phyloP scores from a whole-genome alignment of 1,140 invertebrate species.

The Euglossa dilemma region DNA sequence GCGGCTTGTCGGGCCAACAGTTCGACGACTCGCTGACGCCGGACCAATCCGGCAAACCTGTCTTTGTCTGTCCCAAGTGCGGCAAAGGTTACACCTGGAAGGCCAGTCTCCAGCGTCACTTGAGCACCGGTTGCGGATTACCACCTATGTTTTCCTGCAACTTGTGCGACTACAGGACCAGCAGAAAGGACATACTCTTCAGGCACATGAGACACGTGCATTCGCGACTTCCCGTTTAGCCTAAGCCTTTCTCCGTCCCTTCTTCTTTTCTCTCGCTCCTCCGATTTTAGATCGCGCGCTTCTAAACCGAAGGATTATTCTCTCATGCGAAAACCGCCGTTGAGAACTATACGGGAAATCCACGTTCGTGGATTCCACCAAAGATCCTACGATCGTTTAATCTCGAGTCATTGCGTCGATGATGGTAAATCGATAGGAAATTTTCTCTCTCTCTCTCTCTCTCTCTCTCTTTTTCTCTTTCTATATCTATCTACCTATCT shows the following conservation, averaged over 20 bases:
- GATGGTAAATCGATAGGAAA: not conserved
- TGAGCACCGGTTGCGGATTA: conserved; percentile 82
- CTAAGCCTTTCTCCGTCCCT: not conserved
- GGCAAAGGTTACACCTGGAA: conserved; percentile 77
- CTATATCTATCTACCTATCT: no score
- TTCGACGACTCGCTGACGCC: conserved; percentile 23
- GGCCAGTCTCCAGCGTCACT: conserved; percentile 79
- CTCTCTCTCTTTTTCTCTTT: not conserved
- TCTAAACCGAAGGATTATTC: no score
- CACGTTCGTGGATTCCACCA: not conserved
- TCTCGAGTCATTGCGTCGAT: not conserved
- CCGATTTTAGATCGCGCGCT: not conserved
- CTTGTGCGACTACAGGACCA: conserved; percentile 81
- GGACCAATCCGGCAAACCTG: conserved; percentile 28
- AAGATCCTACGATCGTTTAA: not conserved
- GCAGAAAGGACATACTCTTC: conserved; percentile 81
- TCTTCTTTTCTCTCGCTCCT: not conserved
- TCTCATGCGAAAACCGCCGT: not conserved
- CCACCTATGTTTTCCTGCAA: conserved; percentile 82
- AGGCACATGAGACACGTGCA: conserved; percentile 78
- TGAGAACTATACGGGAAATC: not conserved
- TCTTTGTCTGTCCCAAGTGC: conserved; percentile 76
- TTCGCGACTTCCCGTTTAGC: not conserved
- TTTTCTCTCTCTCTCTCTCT: not conserved
- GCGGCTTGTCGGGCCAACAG: not conserved